Evolutionary conservation across 1,140 invertebrate genomes (phyloP).

Genomic region (Lethrus apterus): DNA sequence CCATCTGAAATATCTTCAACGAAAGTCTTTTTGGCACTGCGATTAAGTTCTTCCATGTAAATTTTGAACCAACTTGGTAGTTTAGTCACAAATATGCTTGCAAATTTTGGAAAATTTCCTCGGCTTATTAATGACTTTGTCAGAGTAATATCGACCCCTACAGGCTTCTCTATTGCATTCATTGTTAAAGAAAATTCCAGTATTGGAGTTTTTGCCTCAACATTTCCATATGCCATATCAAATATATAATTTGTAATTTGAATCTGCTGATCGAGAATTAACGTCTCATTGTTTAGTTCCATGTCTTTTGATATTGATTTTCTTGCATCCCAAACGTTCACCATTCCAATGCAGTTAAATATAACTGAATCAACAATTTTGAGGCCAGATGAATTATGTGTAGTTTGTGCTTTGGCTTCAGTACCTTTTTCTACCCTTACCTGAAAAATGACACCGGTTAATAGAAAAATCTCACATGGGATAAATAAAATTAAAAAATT

Average conservation of each 20-base stretch:
- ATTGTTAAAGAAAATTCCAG: constrained; percentile 20
- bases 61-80: constrained; percentile 24
- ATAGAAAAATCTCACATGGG: too few relatives aligned
- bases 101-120: constrained; percentile 24
- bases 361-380: constrained; percentile 4
- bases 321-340: constrained; percentile 25
- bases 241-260: constrained; percentile 13
- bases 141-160: constrained; percentile 15
- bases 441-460: too few relatives aligned
- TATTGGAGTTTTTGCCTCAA: constrained; percentile 10
- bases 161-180: constrained; percentile 7
- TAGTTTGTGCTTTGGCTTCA: background rate
- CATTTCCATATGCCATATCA: constrained; percentile 15
- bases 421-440: constrained; percentile 2
- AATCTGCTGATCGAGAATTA: constrained; percentile 13
- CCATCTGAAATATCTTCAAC: background rate
- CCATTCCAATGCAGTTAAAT: constrained; percentile 22
- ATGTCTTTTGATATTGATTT: constrained; percentile 19
- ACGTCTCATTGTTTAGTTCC: constrained; percentile 3
- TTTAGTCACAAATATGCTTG: constrained; percentile 15
- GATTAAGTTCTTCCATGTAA: constrained; percentile 23
- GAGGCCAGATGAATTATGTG: constrained; percentile 14
- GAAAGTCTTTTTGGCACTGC: constrained; percentile 1
- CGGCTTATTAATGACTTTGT: constrained; percentile 21
- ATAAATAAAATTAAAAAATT: too few relatives aligned